A percentile compares a stretch with the other conserved stretches of the same genome.
Evolutionary conservation across 1,140 invertebrate genomes (phyloP).

Genomic region (Cherax quadricarinatus): DNA sequence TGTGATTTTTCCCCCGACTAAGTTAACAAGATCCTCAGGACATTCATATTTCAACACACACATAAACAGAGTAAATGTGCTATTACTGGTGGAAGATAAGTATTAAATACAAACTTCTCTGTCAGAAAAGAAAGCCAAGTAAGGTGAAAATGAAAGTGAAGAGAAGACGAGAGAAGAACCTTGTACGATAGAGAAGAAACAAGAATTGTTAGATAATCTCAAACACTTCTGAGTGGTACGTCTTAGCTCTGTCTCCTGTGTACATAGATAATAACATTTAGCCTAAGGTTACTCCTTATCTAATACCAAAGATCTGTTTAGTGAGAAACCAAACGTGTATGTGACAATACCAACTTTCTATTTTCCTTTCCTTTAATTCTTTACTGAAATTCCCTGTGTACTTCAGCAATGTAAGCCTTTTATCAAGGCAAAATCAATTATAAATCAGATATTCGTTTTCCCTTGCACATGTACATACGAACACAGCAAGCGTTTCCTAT

Average conservation of each 20-base stretch:
- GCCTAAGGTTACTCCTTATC: background rate
- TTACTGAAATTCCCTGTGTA: background rate
- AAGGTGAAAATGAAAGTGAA: background rate
- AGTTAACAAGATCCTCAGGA: too few species aligned
- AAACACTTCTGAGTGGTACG: background rate
- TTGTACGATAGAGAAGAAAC: background rate
- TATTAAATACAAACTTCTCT: too few species aligned
- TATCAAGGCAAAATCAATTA: background rate
- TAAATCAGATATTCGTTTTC: background rate
- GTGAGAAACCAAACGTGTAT: background rate
- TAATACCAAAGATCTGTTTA: slow-evolving; percentile 13
- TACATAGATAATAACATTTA: background rate
- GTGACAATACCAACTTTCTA: background rate
- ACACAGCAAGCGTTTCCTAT: background rate
- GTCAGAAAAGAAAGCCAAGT: too few species aligned
- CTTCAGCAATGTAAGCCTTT: background rate
- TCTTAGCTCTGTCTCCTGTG: background rate
- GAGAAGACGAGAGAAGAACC: background rate
- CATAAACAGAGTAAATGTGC: too few species aligned
- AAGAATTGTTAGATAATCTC: background rate
- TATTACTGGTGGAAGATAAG: too few species aligned
- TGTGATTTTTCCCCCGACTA: too few species aligned
- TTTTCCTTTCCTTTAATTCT: background rate
- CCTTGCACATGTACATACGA: background rate
- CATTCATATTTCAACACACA: too few species aligned